phyloP scores from a whole-genome alignment of 2,113 vertebrate genomes.

The Australoheros scitulus region DNA sequence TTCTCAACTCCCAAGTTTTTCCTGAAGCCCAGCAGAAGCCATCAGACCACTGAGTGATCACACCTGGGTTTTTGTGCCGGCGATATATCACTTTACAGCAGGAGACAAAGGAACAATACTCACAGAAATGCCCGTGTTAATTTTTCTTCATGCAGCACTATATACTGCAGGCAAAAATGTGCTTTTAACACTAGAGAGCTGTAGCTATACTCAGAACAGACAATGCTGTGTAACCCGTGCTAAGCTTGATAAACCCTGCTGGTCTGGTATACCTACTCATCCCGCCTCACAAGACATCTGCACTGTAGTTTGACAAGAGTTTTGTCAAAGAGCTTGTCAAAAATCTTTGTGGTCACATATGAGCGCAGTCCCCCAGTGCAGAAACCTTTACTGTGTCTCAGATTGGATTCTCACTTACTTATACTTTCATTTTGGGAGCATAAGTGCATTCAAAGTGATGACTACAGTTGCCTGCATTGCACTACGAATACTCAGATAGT shows the following conservation, averaged over 20 bases:
- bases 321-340: background rate
- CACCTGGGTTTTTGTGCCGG: conserved; percentile 35
- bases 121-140: background rate
- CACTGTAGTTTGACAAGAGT: background rate
- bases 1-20: conserved; percentile 43
- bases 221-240: background rate
- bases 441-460: too few relatives aligned
- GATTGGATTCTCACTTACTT: background rate
- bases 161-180: background rate
- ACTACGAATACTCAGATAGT: background rate
- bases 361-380: background rate
- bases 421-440: background rate
- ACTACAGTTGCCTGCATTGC: background rate
- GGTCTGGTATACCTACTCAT: background rate
- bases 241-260: background rate
- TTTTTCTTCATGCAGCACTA: background rate
- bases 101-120: conserved; percentile 28
- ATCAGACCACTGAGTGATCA: conserved; percentile 46
- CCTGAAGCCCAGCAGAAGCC: conserved; percentile 49
- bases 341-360: background rate
- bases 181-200: background rate
- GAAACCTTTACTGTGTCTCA: background rate
- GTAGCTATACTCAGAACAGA: background rate
- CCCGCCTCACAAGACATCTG: background rate
- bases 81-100: conserved; percentile 42